These are phyloP conservation scores for Chelon labrosus DNA, from an alignment of 2,797 vertebrate species.

Conservation along the genomic window DNA sequence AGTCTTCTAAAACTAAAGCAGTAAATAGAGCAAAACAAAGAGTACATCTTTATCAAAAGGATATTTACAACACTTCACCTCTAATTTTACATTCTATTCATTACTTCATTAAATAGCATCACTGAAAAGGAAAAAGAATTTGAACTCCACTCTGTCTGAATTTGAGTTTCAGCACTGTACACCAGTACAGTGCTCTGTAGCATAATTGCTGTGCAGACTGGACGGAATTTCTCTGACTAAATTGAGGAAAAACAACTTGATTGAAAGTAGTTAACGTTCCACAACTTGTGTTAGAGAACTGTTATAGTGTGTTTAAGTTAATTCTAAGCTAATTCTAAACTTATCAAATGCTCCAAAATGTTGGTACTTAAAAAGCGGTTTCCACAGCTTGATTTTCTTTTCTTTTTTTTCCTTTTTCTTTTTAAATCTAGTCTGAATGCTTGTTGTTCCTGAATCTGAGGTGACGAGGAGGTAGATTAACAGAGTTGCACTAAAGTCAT, in stretches of 20 bases:
- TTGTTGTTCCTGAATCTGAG: slow-evolving; percentile 42
- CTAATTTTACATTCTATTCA: neutral
- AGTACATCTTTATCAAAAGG: neutral
- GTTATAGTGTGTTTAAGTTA: neutral
- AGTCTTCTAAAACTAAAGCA: slow-evolving; percentile 15
- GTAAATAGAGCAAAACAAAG: neutral
- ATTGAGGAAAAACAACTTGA: neutral
- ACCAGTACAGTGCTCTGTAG: neutral
- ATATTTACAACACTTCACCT: neutral
- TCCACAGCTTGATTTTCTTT: neutral
- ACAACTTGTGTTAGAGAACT: slow-evolving; percentile 4
- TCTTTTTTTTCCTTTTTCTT: neutral
- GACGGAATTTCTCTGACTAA: slow-evolving; percentile 11
- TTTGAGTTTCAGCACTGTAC: slow-evolving; percentile 5
- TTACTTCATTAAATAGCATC: slow-evolving; percentile 22
- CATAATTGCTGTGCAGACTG: neutral
- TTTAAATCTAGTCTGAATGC: slow-evolving; percentile 2
- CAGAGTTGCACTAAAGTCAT: slow-evolving; percentile 33
- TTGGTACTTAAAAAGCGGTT: neutral
- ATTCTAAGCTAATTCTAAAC: neutral
- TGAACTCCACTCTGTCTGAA: neutral
- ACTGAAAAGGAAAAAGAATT: neutral
- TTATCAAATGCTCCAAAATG: slow-evolving; percentile 6
- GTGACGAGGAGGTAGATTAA: slow-evolving; percentile 66
- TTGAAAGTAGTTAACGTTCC: slow-evolving; percentile 12